These are phyloP conservation scores for Lymantria dispar DNA, from an alignment of 2,888 invertebrate genomes.

Conservation along the genomic window DNA sequence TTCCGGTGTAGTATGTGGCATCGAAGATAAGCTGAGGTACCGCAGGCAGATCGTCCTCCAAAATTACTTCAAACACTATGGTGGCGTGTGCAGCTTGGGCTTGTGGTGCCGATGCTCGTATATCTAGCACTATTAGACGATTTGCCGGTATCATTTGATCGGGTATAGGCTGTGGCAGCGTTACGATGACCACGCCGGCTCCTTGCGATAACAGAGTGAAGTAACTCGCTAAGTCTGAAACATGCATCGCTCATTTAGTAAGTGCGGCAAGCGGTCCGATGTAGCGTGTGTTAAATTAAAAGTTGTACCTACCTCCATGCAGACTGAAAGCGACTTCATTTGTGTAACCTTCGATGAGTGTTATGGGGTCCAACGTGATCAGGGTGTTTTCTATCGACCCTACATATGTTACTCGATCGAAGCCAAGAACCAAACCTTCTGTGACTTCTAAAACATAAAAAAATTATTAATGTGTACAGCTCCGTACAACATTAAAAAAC, in stretches of 20 bases:
- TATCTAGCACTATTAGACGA: slow-evolving; percentile 22
- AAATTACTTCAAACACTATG: slow-evolving; percentile 27
- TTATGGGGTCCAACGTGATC: slow-evolving; percentile 29
- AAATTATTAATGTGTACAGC: neutral
- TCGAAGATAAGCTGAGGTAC: slow-evolving; percentile 18
- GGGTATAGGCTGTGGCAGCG: slow-evolving; percentile 21
- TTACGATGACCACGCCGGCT: slow-evolving; percentile 16
- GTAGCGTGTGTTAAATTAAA: neutral
- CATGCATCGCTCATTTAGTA: neutral
- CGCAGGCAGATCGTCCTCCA: slow-evolving; percentile 3
- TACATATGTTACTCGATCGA: slow-evolving; percentile 29
- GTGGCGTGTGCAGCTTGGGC: slow-evolving; percentile 23
- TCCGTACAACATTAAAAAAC: neutral
- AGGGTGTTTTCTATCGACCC: slow-evolving; percentile 23
- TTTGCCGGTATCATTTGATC: slow-evolving; percentile 25
- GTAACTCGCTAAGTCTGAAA: slow-evolving; percentile 21
- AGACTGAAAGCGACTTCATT: slow-evolving; percentile 32
- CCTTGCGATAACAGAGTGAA: slow-evolving; percentile 15
- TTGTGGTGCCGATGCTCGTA: slow-evolving; percentile 26
- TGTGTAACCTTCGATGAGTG: slow-evolving; percentile 35
- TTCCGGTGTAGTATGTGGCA: slow-evolving; percentile 36
- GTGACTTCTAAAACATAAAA: slow-evolving; percentile 14
- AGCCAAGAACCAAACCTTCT: slow-evolving; percentile 20
- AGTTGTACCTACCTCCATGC: slow-evolving; percentile 33
- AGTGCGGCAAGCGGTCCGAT: neutral